Evolutionary conservation across 2,888 invertebrate genomes (phyloP), one percentile per base, ranked within the genome.

Genomic region (Camponotus fellah): DNA sequence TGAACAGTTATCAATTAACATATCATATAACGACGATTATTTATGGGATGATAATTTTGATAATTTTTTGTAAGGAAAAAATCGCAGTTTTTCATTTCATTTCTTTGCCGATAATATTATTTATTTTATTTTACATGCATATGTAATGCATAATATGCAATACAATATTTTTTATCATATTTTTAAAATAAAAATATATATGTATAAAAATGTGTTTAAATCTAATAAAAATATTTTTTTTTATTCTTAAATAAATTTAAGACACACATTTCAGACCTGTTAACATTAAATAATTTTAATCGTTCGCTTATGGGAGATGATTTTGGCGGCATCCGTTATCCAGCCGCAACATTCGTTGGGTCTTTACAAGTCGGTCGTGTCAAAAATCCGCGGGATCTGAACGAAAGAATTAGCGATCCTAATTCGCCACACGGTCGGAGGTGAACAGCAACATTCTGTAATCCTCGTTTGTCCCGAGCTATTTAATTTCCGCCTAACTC

Each of bases 401-500:
- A 40, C 40, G 64, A 53, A 74, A 43, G 77, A 82, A 80, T 69
- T 80, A 80, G 83, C 72, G 64, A 37, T 37, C 56, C 72, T 72
- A 81, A 84, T 87, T 64, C 69, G 65, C 43, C 75, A 65, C 82
- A 53, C 65, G n/a, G 86, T 69, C 84, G 84, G 85, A 75, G 85
- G 60, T 68, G 43, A 69, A 65, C 66, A 64, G 53, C 79, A 71
- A 83, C 85, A 79, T 71, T 87, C 58, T 37, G 53, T 46, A 60
- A 86, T 87, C 69, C 83, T 64, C 85, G 86, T 88, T 88, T 86
- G 84, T 86, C 82, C 72, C 85, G 84, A 86, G 85, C 81, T 90
- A 89, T 91, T 92, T 89, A 91, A 91, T 90, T 91, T 89, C 86
- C 90, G 86, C 85, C 91, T 90, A 90, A 86, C 88, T 88, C 85